A percentile compares a stretch with the other conserved stretches of the same genome.
Conservation (phyloP, 2,888 invertebrate genomes). For the Empis stercorea region DNA sequence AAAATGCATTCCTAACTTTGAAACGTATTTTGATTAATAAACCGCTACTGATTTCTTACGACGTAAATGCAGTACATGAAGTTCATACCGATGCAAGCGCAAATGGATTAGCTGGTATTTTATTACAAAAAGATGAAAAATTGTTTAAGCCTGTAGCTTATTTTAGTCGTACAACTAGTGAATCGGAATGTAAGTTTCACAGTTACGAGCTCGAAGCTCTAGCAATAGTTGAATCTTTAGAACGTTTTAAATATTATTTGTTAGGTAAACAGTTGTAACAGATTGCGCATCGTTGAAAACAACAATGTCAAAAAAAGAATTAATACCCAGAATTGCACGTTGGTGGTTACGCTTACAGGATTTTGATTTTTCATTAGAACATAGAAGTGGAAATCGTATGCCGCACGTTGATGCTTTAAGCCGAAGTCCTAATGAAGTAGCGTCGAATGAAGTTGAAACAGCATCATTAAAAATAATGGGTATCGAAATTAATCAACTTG, state of each 20-base stretch:
- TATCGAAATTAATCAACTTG: neutral
- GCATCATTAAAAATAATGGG: neutral
- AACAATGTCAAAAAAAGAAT: slow-evolving; percentile 14
- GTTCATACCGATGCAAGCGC: no score
- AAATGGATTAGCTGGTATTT: neutral
- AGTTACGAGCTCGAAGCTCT: slow-evolving; percentile 7
- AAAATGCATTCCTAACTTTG: neutral
- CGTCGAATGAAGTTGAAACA: neutral
- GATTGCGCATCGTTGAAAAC: slow-evolving; percentile 7
- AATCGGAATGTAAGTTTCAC: neutral
- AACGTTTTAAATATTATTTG: neutral
- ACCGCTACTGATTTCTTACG: neutral
- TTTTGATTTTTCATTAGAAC: slow-evolving; percentile 1
- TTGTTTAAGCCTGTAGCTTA: slow-evolving; percentile 1
- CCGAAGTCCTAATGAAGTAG: neutral
- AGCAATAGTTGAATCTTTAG: slow-evolving; percentile 2
- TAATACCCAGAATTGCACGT: slow-evolving; percentile 8
- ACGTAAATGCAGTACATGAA: no score
- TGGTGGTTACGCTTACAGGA: slow-evolving; percentile 4
- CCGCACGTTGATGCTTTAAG: neutral
- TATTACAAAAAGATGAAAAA: neutral
- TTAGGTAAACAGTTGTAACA: slow-evolving; percentile 1
- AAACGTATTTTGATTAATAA: neutral
- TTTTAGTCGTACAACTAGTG: neutral
- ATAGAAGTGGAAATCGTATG: slow-evolving; percentile 1